Conservation (phyloP, 2,113 vertebrate genomes). For the Pitta sordida region DNA sequence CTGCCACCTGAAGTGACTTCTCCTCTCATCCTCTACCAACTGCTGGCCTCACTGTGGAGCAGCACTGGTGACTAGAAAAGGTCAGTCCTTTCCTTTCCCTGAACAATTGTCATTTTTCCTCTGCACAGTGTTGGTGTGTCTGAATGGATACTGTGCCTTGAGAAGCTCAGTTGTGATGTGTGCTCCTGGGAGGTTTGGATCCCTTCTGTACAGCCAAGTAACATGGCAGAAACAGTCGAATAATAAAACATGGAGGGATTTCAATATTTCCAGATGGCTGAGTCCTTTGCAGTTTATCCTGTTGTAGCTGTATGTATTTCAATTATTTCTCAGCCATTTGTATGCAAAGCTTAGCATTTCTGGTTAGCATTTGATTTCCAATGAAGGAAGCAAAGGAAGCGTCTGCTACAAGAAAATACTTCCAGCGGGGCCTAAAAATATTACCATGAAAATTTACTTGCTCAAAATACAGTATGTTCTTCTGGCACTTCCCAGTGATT, state of each 20-base stretch:
- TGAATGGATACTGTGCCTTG: rapidly evolving
- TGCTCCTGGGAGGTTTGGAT: not conserved
- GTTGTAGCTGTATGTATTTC: not conserved
- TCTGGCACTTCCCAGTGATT: not conserved
- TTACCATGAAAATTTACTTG: not conserved
- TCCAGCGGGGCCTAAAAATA: not conserved
- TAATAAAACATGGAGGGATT: not conserved
- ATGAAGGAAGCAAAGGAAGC: not conserved
- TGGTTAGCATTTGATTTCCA: not conserved
- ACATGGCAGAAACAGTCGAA: not conserved
- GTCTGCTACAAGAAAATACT: not conserved
- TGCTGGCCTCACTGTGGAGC: not conserved
- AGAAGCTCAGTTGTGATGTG: not conserved
- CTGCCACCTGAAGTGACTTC: not conserved
- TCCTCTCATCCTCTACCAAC: not conserved
- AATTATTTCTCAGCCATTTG: not conserved
- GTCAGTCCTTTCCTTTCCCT: not conserved
- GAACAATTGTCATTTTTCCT: not conserved
- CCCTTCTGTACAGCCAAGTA: not conserved
- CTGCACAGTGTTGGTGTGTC: rapidly evolving
- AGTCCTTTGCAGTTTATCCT: not conserved
- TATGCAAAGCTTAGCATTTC: not conserved
- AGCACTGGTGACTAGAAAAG: not conserved
- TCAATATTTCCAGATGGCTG: not conserved
- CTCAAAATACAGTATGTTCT: not conserved